phyloP scores from a whole-genome alignment of 1,140 invertebrate genomes.

The Semibalanus balanoides region DNA sequence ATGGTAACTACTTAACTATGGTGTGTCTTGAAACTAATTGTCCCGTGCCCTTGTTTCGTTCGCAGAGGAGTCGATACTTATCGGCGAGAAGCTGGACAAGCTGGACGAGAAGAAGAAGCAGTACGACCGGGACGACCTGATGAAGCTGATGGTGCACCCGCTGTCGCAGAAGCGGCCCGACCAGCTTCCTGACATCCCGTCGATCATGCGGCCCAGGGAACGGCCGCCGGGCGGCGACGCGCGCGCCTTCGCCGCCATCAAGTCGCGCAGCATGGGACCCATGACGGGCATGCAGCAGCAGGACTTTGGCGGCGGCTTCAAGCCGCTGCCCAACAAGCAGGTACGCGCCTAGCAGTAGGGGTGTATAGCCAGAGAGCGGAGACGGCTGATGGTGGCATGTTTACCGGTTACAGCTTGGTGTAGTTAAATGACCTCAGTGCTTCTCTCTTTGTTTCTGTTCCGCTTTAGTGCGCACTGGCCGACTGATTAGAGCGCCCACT shows the following conservation, averaged over 20 bases:
- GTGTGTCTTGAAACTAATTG: too few species aligned
- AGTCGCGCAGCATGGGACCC: neutral
- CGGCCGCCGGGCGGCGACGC: too few species aligned
- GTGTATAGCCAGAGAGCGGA: too few species aligned
- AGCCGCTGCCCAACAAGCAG: neutral
- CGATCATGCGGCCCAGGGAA: neutral
- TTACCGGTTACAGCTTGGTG: too few species aligned
- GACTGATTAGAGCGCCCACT: too few species aligned
- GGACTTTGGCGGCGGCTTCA: neutral
- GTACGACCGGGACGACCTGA: neutral
- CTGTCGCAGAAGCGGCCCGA: neutral
- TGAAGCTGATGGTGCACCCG: neutral
- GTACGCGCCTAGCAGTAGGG: too few species aligned
- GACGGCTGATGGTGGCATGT: too few species aligned
- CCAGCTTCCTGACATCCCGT: neutral
- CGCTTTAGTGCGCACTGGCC: too few species aligned
- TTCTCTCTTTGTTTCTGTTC: too few species aligned
- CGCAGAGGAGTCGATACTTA: neutral
- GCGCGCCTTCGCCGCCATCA: neutral
- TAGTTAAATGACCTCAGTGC: too few species aligned
- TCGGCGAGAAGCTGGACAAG: neutral
- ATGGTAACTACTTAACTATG: too few species aligned
- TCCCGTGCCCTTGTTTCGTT: too few species aligned
- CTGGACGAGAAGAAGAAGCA: neutral
- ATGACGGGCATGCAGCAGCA: neutral